Evolutionary conservation across 1,140 invertebrate genomes (phyloP), one percentile per base, ranked within the genome.

Genomic region (Oreohelix idahoensis): DNA sequence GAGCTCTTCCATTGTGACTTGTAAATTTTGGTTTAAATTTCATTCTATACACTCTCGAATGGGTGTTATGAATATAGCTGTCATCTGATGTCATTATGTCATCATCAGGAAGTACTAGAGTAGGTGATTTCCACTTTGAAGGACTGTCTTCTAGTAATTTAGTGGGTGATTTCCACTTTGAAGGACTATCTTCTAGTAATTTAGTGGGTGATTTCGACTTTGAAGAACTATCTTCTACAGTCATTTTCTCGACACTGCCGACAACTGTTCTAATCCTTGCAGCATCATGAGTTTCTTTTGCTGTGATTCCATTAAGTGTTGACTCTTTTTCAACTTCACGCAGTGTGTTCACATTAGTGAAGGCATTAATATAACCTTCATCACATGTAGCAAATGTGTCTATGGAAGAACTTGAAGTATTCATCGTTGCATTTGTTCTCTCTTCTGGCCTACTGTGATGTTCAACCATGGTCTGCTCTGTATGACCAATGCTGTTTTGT

Each of bases 311-410:
- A 20, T 42, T 42, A 2, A 42, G 5, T 13, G 11, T 74, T 42
- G 38, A 39, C 39, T 74, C 38, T 39, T 42, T 26, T 49, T 49
- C 71, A 58, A 58, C 53, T 23, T 20, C 53, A 58, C n/a, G n/a
- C n/a, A n/a, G n/a, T n/a, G n/a, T n/a, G n/a, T 58, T 58, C 53
- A 45, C 39, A 23, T 77, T 77, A 36, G 32, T 58, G 1, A 35
- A 53, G 49, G 5, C 32, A 51, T 75, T n/a, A 75, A 8, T 49
- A 49, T 38, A 51, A 39, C 73, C 85, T 35, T 86, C 83, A 51
- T 86, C 79, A 77, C 85, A 86, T 35, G 85, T 86, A 15, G 70
- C 51, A 66, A 83, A 86, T 39, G 69, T 83, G 49, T 86, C 85
- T 71, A 38, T 51, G 53, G 85, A 86, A 32, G 81, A 86, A 8